Percentiles rank a stretch among this genome's conserved stretches.
These are phyloP conservation scores for Anser cygnoides DNA, from an alignment of 2,113 vertebrate genomes.

Conservation along the genomic window DNA sequence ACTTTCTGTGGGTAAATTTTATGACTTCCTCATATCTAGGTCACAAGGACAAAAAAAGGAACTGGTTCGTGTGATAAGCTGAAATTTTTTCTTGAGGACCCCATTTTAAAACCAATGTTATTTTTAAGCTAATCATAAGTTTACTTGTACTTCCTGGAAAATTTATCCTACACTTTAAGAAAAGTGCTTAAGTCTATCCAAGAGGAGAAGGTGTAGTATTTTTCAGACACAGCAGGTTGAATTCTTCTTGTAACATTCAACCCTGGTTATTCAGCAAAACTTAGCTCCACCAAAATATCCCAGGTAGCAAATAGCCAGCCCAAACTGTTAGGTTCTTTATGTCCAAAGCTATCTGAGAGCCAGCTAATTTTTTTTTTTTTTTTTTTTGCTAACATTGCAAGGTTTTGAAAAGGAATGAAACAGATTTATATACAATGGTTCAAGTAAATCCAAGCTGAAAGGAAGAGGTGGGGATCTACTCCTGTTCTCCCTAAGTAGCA, in stretches of 20 bases:
- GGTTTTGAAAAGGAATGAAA: neutral
- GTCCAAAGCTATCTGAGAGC: neutral
- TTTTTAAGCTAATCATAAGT: neutral
- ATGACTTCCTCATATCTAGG: neutral
- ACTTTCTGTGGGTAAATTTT: neutral
- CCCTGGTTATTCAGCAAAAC: neutral
- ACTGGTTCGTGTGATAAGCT: neutral
- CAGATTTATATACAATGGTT: neutral
- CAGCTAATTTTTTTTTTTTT: neutral
- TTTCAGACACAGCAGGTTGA: neutral
- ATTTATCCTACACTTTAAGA: neutral
- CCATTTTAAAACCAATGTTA: neutral
- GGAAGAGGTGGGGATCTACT: neutral
- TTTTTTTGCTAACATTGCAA: neutral
- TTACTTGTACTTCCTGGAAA: neutral
- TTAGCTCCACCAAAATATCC: neutral
- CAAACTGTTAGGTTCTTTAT: neutral
- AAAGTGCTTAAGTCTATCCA: neutral
- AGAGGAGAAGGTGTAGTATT: neutral
- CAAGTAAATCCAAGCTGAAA: neutral
- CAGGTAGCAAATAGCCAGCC: neutral
- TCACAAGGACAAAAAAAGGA: neutral
- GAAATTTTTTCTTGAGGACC: neutral
- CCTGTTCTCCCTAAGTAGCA: neutral
- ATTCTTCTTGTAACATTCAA: neutral